Evolutionary conservation across 1,140 invertebrate genomes (phyloP).

Genomic region (Pristionchus pacificus): DNA sequence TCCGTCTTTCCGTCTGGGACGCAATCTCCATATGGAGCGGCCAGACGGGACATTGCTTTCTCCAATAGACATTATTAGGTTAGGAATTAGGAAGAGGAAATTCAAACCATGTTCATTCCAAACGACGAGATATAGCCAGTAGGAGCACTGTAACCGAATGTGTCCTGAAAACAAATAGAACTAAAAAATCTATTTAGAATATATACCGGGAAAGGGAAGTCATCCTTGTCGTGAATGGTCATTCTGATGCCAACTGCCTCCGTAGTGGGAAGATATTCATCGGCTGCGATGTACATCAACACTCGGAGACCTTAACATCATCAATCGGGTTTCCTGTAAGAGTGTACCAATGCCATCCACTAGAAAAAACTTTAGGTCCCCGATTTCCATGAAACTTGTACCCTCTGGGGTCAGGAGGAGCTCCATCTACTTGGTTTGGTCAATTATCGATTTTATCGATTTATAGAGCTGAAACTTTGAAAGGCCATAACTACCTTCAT

Average conservation of each 20-base stretch:
- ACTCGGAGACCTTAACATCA: conserved; percentile 43
- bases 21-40: conserved; percentile 47
- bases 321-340: no score
- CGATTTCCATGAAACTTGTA: no score
- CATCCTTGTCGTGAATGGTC: conserved; percentile 52
- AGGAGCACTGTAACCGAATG: conserved; percentile 45
- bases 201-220: conserved; percentile 42
- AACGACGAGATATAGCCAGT: conserved; percentile 49
- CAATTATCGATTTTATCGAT: no score
- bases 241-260: conserved; percentile 47
- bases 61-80: no score
- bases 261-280: conserved; percentile 47
- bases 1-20: conserved; percentile 28
- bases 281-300: conserved; percentile 47
- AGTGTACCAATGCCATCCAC: no score
- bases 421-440: no score
- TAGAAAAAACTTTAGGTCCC: no score
- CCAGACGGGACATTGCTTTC: conserved; percentile 39
- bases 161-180: conserved; percentile 29
- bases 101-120: conserved; percentile 36
- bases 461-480: no score
- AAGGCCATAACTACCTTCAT: no score
- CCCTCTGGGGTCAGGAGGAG: no score
- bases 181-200: neutral
- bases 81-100: no score